A percentile compares a stretch with the other conserved stretches of the same genome.
Evolutionary conservation across 2,888 invertebrate species (phyloP).

Genomic region (Quadroppia sp.): DNA sequence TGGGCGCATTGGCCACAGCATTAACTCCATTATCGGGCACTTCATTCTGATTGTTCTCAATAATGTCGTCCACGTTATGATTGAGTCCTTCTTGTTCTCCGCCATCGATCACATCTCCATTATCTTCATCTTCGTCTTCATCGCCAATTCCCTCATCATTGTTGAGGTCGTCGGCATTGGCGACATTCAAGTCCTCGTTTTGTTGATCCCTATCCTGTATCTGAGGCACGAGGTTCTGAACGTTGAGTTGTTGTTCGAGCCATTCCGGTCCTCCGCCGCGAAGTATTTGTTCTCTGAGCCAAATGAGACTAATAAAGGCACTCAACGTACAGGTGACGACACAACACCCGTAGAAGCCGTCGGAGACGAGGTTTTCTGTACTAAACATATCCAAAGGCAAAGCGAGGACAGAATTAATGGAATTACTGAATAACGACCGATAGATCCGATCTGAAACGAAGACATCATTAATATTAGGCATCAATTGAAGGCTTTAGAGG

Average conservation of each 20-base stretch:
- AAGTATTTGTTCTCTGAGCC: constrained; percentile 95
- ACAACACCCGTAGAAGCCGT: constrained; percentile 93
- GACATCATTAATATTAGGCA: not conserved
- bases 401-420: constrained; percentile 70
- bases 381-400: constrained; percentile 88
- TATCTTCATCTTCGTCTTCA: constrained; percentile 49
- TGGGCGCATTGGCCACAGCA: constrained; percentile 38
- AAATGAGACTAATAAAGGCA: constrained; percentile 93
- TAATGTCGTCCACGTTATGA: constrained; percentile 52
- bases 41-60: constrained; percentile 39
- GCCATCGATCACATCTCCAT: constrained; percentile 44
- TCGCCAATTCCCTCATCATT: constrained; percentile 48
- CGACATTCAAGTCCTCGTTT: constrained; percentile 12
- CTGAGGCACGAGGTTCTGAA: constrained; percentile 38
- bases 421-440: constrained; percentile 83
- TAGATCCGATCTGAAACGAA: constrained; percentile 80
- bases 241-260: constrained; percentile 64
- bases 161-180: constrained; percentile 46
- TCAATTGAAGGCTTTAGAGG: constrained; percentile 10
- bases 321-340: constrained; percentile 93
- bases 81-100: constrained; percentile 49
- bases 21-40: constrained; percentile 33
- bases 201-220: constrained; percentile 42
- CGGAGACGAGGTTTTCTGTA: constrained; percentile 83
- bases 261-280: constrained; percentile 97